phyloP scores from a whole-genome alignment of 1,140 invertebrate genomes.

The Drosophila lowei region DNA sequence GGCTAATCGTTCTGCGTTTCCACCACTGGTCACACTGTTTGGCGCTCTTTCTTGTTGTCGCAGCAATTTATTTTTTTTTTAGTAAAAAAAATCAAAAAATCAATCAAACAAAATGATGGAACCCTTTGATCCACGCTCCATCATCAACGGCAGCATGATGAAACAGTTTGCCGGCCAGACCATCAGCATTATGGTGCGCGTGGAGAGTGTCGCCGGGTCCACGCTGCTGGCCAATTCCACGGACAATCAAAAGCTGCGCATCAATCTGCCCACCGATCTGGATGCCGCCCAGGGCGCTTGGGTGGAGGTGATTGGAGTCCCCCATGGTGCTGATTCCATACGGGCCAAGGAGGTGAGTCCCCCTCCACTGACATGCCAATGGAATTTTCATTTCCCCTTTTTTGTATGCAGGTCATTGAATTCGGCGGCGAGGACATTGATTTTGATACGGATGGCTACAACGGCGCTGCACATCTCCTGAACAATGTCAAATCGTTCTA shows the following conservation, averaged over 20 bases:
- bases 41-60: conserved; percentile 40
- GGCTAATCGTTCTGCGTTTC: too few relatives aligned
- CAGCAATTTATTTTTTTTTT: conserved; percentile 1
- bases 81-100: neutral
- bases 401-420: conserved; percentile 58
- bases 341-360: conserved; percentile 47
- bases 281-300: conserved; percentile 51
- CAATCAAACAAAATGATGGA: conserved; percentile 20
- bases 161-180: conserved; percentile 64
- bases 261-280: conserved; percentile 54
- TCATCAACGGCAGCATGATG: conserved; percentile 70
- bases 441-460: conserved; percentile 76
- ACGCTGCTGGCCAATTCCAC: conserved; percentile 59
- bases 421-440: conserved; percentile 70
- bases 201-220: conserved; percentile 67
- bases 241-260: conserved; percentile 67
- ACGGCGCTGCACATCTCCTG: conserved; percentile 66
- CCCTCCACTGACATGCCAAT: neutral
- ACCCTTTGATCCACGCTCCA: conserved; percentile 66
- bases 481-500: conserved; percentile 76
- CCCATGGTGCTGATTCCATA: conserved; percentile 49
- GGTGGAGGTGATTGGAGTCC: conserved; percentile 75
- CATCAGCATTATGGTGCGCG: conserved; percentile 70
- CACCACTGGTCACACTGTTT: conserved; percentile 2
- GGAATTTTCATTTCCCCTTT: neutral